Base-by-base conservation (phyloP, 1,140 invertebrate species). In the Meloidogyne exigua region DNA sequence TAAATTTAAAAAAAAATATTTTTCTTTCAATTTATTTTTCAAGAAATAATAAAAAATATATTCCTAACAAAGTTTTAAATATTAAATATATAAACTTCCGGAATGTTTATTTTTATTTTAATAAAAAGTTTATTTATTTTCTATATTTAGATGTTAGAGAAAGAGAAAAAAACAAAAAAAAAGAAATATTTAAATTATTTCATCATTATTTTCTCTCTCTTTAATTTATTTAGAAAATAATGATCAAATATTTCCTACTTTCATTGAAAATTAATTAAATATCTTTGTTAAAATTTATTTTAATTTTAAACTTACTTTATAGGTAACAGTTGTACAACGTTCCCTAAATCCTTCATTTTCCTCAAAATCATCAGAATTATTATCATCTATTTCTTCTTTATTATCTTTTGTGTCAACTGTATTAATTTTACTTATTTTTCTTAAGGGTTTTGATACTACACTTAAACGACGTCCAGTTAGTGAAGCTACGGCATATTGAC, bases 311-410 rank as follows among this genome's bases (percentile, higher is more conserved):
- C 18, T 13, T 21, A 23, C 72, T 42, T 49, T 15, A 36, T 73
- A 73, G 36, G 72, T 73, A 36, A 73, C 72, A 23, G 72, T 73
- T 62, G 39, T 73, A 12, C 72, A 65, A 15, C 72, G 72, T 13
- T 65, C 72, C 12, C 72, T 23, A 65, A 73, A 73, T 65, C 65
- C 72, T 65, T 73, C 72, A 12, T 62, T n/a, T 21, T 73, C 72
- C 23, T 73, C 72, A 32, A 73, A 25, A 66, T 36, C 23, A 9
- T 36, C 21, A 42, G 7, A 0, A 32, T 68, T 10, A 68, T n/a
- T n/a, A 42, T 68, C 18, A 57, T 57, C 18, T 18, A 49, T 18
- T 18, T 49, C 49, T 57, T 57, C 49, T 0, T 9, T 57, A n/a
- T n/a, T 9, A 9, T 57, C 21, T 2, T 18, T 49, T 39, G 3